A percentile compares a stretch with the other conserved stretches of the same genome.
phyloP scores from a whole-genome alignment of 2,113 vertebrate genomes.

The Oxyura jamaicensis region DNA sequence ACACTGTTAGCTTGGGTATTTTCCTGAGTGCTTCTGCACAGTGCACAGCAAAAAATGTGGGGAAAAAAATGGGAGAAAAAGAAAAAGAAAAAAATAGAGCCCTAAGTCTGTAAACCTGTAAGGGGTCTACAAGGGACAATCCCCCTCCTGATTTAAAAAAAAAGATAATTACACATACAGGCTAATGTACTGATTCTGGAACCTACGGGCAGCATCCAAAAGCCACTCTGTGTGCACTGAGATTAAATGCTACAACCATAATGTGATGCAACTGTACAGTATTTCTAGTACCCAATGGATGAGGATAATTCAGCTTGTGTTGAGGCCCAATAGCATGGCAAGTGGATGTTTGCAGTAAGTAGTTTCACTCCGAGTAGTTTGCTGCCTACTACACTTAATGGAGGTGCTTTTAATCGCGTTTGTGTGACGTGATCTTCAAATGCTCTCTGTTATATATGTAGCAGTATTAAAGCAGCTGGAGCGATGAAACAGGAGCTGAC shows the following conservation, averaged over 20 bases:
- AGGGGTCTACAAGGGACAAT: not conserved
- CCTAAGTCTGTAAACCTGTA: not conserved
- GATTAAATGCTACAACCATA: not conserved
- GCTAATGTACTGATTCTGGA: not conserved
- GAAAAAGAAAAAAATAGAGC: not conserved
- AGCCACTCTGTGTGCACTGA: not conserved
- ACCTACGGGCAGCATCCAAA: not conserved
- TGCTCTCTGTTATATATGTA: not conserved
- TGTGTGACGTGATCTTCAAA: not conserved
- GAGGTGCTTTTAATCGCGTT: not conserved
- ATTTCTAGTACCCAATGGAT: not conserved
- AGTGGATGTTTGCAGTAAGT: not conserved
- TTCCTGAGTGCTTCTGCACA: not conserved
- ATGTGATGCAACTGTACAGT: not conserved
- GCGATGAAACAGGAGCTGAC: not conserved
- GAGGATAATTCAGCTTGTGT: not conserved
- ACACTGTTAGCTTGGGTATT: not conserved
- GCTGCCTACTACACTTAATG: not conserved
- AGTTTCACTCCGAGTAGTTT: not conserved
- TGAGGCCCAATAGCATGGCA: not conserved
- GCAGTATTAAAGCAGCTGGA: conserved; percentile 42
- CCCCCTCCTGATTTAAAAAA: not conserved
- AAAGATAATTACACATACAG: not conserved
- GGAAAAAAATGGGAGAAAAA: too few species aligned
- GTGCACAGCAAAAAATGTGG: not conserved